These are phyloP conservation scores for Phanerotoma sp. DNA, from an alignment of 2,888 invertebrate species.

Conservation along the genomic window DNA sequence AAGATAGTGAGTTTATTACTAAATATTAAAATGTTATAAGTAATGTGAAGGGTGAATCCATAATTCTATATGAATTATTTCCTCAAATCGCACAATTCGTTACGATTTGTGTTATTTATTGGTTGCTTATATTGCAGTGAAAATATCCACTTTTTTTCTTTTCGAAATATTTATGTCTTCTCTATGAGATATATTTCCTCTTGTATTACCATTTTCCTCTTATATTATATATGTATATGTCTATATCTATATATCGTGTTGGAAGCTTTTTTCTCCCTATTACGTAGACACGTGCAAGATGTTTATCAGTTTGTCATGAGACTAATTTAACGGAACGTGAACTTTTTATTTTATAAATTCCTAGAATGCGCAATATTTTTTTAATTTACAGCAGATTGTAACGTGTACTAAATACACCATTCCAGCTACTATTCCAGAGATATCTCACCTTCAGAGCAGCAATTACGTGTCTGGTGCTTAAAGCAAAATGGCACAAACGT, in stretches of 20 bases:
- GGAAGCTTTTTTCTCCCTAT: neutral
- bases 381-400: too few relatives aligned
- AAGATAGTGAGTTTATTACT: conserved; percentile 3
- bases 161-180: neutral
- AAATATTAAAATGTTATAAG: conserved; percentile 13
- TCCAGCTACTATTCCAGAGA: neutral
- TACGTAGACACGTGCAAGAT: conserved; percentile 18
- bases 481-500: conserved; percentile 3
- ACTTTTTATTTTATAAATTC: conserved; percentile 8
- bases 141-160: too few relatives aligned
- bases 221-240: conserved; percentile 1
- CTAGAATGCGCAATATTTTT: too few relatives aligned
- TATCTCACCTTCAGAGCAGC: neutral
- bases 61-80: conserved; percentile 19
- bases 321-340: conserved; percentile 23
- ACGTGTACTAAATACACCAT: neutral
- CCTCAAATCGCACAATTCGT: conserved; percentile 37
- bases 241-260: too few relatives aligned
- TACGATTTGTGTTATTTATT: conserved; percentile 37
- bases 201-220: neutral
- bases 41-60: conserved; percentile 16
- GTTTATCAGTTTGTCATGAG: conserved; percentile 22
- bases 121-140: too few relatives aligned
- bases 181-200: conserved; percentile 2
- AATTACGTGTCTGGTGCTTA: conserved; percentile 12